These are phyloP conservation scores for Colletes latitarsis DNA, from an alignment of 1,140 invertebrate genomes.

Conservation along the genomic window DNA sequence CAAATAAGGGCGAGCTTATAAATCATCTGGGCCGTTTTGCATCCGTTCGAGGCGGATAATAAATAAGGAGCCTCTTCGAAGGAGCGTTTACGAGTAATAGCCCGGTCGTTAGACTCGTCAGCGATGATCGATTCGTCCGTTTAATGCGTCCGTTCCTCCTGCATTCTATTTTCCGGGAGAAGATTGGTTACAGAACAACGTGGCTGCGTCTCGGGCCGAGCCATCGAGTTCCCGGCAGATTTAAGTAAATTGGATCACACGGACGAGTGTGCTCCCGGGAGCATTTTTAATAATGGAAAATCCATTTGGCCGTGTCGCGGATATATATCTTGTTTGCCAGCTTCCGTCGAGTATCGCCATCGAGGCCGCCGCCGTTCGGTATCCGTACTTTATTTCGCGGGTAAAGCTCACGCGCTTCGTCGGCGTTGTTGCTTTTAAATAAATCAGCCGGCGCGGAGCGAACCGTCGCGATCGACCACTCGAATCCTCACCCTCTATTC, in stretches of 20 bases:
- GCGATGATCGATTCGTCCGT: conserved; percentile 39
- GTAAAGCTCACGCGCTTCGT: background rate
- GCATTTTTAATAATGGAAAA: conserved; percentile 44
- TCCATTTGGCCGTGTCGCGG: conserved; percentile 29
- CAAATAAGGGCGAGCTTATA: background rate
- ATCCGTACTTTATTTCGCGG: background rate
- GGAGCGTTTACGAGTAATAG: conserved; percentile 12
- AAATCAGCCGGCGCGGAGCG: background rate
- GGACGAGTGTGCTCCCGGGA: background rate
- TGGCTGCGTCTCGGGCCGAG: background rate
- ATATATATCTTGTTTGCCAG: conserved; percentile 14
- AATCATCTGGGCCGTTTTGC: conserved; percentile 11
- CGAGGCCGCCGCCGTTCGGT: too few species aligned
- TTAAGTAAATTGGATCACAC: conserved; percentile 42
- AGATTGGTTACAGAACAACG: conserved; percentile 18
- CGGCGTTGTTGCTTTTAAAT: conserved; percentile 10
- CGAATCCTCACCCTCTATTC: background rate
- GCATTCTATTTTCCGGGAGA: conserved; percentile 31
- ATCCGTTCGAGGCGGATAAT: background rate
- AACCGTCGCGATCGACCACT: background rate
- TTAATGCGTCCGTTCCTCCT: conserved; percentile 41
- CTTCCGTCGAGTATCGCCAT: background rate
- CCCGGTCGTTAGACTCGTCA: background rate
- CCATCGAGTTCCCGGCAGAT: background rate
- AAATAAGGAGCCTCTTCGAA: conserved; percentile 20